Evolutionary conservation across 2,113 vertebrate species (phyloP).

Genomic region (Oreochromis spilurus): DNA sequence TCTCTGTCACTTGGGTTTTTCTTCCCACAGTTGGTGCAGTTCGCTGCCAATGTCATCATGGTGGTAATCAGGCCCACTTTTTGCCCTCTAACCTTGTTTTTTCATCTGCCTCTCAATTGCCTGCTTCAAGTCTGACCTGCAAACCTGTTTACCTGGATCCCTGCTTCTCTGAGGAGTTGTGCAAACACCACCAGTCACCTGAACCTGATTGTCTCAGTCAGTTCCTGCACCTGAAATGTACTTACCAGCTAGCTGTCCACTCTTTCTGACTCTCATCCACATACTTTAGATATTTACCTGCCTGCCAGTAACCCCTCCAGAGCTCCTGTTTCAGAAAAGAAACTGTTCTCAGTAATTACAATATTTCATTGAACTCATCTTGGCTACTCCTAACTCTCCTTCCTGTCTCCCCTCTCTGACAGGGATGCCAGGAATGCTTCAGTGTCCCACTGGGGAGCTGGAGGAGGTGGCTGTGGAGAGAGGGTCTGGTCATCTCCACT

Average conservation of each 20-base stretch:
- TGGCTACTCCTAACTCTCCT: not conserved
- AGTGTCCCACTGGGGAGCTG: not conserved
- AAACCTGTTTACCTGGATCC: not conserved
- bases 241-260: not conserved
- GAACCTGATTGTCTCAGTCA: not conserved
- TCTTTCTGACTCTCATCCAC: not conserved
- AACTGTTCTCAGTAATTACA: not conserved
- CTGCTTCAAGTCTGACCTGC: not conserved
- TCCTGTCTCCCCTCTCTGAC: not conserved
- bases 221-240: not conserved
- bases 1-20: not conserved
- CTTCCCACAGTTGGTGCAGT: not conserved
- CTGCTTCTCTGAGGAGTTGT: not conserved
- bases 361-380: not conserved
- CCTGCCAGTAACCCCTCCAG: not conserved
- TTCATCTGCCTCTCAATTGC: rapidly evolving
- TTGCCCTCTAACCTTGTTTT: not conserved
- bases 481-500: not conserved
- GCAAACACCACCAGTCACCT: not conserved
- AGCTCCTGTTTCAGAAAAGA: not conserved
- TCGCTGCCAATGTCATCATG: not conserved
- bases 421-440: not conserved
- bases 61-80: not conserved
- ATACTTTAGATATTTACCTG: not conserved
- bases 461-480: not conserved